Percentiles rank a stretch among this genome's conserved stretches.
Conservation (phyloP, 2,113 vertebrate species). For the Sphyrna mokarran region DNA sequence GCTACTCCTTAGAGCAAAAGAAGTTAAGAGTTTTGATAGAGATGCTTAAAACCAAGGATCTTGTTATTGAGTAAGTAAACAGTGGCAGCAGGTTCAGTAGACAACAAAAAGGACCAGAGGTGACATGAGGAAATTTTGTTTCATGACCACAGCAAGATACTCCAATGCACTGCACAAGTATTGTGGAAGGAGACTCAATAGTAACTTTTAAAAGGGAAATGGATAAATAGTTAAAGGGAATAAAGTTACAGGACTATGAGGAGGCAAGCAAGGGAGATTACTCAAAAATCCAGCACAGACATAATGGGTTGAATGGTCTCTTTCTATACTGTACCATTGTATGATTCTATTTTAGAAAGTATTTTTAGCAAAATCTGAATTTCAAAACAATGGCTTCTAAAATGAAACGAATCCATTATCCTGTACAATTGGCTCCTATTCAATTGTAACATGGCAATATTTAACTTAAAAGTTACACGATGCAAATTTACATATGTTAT, state of each 20-base stretch:
- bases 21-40: no score
- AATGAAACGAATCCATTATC: neutral
- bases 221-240: neutral
- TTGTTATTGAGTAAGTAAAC: no score
- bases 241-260: neutral
- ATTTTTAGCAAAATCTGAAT: neutral
- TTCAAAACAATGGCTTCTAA: neutral
- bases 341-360: neutral
- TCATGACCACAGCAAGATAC: neutral
- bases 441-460: neutral
- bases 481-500: neutral
- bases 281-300: neutral
- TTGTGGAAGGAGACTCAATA: neutral
- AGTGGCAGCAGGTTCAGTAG: neutral
- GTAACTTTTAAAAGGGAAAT: neutral
- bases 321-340: neutral
- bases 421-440: neutral
- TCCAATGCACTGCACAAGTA: neutral
- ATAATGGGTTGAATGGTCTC: neutral
- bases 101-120: neutral
- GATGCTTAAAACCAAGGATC: no score
- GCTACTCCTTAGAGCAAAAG: no score
- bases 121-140: neutral
- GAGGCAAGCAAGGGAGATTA: neutral
- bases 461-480: neutral